These are phyloP conservation scores for Telmatherina bonti DNA, from an alignment of 2,797 vertebrate genomes.

Conservation along the genomic window DNA sequence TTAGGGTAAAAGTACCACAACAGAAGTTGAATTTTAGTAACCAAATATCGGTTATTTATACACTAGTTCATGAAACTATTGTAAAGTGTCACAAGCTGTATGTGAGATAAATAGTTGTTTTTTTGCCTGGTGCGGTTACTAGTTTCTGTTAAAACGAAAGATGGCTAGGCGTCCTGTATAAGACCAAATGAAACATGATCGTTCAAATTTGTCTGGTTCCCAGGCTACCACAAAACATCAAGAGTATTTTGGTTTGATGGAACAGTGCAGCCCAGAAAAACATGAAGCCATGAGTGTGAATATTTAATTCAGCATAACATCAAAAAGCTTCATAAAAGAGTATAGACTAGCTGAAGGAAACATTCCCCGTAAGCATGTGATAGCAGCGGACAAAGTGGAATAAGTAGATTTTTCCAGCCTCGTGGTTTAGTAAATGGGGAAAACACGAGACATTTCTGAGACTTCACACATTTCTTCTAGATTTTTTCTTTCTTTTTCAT, in stretches of 20 bases:
- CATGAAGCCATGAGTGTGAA: conserved; percentile 10
- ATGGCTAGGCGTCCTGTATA: background rate
- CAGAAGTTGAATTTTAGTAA: too few relatives aligned
- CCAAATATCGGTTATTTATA: too few relatives aligned
- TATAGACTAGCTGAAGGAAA: background rate
- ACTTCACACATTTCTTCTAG: background rate
- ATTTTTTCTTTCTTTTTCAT: conserved; percentile 8
- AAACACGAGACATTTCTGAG: conserved; percentile 3
- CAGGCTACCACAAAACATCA: background rate
- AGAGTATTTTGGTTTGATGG: conserved; percentile 14
- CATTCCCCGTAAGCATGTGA: background rate
- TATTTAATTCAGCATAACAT: conserved; percentile 5
- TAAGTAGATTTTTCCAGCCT: conserved; percentile 3
- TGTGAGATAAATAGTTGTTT: background rate
- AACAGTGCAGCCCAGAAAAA: conserved; percentile 7
- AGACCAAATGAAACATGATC: background rate
- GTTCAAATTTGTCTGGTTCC: background rate
- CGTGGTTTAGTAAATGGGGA: background rate
- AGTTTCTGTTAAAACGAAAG: background rate
- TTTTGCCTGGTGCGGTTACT: background rate
- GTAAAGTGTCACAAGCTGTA: too few relatives aligned
- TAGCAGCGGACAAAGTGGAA: background rate
- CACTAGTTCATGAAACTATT: too few relatives aligned
- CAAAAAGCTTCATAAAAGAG: background rate
- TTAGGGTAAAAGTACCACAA: background rate